A percentile compares a stretch with the other conserved stretches of the same genome.
Conservation (phyloP, 2,113 vertebrate genomes). For the Callaeas wilsoni region DNA sequence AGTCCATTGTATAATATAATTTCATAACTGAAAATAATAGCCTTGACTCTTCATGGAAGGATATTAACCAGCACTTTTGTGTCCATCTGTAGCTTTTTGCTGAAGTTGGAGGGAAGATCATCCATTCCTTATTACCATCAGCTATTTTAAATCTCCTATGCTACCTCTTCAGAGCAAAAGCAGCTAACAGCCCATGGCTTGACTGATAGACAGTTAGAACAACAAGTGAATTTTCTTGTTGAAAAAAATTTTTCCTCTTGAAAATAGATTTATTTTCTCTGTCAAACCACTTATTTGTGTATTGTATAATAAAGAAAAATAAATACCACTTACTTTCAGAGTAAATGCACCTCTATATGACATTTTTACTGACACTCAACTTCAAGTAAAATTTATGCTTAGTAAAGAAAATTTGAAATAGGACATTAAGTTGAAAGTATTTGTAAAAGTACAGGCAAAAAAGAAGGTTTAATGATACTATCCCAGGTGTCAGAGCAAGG, state of each 20-base stretch:
- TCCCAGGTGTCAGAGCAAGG: background rate
- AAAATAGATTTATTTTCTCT: conserved; percentile 21
- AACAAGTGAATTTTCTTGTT: conserved; percentile 1
- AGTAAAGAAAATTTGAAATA: background rate
- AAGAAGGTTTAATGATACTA: background rate
- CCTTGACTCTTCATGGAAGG: background rate
- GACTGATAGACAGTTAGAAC: background rate
- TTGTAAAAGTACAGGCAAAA: background rate
- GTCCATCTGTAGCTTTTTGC: background rate
- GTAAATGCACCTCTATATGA: background rate
- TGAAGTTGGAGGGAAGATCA: background rate
- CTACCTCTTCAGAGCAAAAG: background rate
- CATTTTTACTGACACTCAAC: background rate
- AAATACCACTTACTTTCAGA: background rate
- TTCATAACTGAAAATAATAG: background rate
- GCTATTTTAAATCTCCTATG: conserved; percentile 2
- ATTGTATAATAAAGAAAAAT: background rate
- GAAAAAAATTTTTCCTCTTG: background rate
- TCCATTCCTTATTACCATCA: background rate
- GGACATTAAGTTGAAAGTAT: background rate
- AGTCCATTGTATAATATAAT: background rate
- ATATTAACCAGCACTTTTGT: background rate
- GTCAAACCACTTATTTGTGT: background rate
- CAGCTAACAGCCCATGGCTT: background rate
- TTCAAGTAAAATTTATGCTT: background rate